Evolutionary conservation across 2,888 invertebrate species (phyloP), one percentile per base, ranked within the genome.

Genomic region (Hyposoter dolosus): DNA sequence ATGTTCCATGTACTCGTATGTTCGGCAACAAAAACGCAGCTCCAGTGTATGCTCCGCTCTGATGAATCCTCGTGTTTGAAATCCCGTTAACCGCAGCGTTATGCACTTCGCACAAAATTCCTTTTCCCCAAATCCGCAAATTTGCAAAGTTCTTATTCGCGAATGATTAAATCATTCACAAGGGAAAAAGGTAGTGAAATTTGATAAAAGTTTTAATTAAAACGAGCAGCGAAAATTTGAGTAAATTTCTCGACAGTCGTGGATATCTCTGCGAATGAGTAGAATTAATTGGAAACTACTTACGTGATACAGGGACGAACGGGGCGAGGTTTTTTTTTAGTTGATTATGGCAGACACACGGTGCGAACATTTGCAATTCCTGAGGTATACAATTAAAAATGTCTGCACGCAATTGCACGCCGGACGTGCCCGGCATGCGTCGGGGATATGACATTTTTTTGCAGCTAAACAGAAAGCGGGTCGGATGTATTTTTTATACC

Each of bases 381-480:
- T 45, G n/a, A 35, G 47, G 66, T 71, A 68, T 83, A 74, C 76
- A 83, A 86, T 86, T 86, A 92, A 91, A 90, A 90, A 89, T 87
- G 90, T 90, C 90, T 88, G 89, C 92, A 91, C 91, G 92, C 91
- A 89, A 92, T 72, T 78, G 85, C 76, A 86, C 88, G 19, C 53
- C 76, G 76, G 56, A 85, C 87, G 86, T 85, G 83, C 53, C 74
- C 43, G 83, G 88, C 86, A 86, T 87, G 88, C 88, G 84, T 78
- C 84, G 82, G 68, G 87, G 79, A 83, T 84, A 84, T 89, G 87
- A 88, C 88, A 87, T 88, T 90, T 88, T 89, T 88, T 84, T 82
- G 77, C 82, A 82, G 79, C 65, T 50, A 83, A 84, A 82, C 72
- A 69, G 53, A 40, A 43, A 74, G 23, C n/a, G 40, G 9, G 32